A percentile compares a stretch with the other conserved stretches of the same genome.
Evolutionary conservation across 1,140 invertebrate genomes (phyloP).

Genomic region (Nasonia longicornis): DNA sequence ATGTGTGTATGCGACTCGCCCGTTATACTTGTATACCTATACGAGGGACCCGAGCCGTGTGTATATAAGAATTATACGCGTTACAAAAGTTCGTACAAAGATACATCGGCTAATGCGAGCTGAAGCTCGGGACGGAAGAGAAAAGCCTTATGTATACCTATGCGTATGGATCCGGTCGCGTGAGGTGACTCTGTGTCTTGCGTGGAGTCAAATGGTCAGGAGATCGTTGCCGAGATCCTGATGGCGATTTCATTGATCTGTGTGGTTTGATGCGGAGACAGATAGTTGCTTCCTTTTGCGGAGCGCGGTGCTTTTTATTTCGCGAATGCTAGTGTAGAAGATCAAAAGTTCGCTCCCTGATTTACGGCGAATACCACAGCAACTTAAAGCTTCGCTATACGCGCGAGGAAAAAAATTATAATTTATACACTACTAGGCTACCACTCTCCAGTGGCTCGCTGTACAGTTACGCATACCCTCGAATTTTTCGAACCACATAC

Average conservation of each 20-base stretch:
- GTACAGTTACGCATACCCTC: no score
- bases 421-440: no score
- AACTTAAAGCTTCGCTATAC: no score
- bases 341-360: no score
- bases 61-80: background rate
- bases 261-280: background rate
- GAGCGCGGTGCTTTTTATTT: no score
- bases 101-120: slow-evolving; percentile 25
- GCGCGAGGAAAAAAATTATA: no score
- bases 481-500: no score
- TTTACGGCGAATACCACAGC: no score
- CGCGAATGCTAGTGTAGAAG: no score
- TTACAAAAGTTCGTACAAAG: slow-evolving; percentile 31
- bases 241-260: background rate
- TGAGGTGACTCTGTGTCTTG: background rate
- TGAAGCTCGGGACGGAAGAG: no score
- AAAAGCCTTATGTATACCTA: background rate
- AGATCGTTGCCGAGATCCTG: background rate
- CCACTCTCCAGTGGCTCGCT: no score
- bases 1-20: background rate
- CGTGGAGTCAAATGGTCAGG: background rate
- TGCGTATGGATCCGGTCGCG: slow-evolving; percentile 21
- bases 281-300: background rate
- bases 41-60: background rate
- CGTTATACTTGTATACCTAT: background rate